Percentiles rank a stretch among this genome's conserved stretches.
Conservation (phyloP, 2,113 vertebrate species). For the Lophius piscatorius region DNA sequence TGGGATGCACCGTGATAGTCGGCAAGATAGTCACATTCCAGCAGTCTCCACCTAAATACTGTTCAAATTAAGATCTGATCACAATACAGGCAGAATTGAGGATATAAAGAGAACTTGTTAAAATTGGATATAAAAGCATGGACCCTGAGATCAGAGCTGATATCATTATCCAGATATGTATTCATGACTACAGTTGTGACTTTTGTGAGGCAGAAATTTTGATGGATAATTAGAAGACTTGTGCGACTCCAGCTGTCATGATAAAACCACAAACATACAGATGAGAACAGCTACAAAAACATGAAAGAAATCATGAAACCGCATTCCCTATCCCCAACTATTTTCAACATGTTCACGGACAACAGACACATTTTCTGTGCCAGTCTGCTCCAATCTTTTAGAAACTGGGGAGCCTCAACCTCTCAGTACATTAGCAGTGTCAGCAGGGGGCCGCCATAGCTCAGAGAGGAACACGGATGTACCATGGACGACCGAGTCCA, state of each 20-base stretch:
- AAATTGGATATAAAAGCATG: not conserved
- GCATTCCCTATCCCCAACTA: slow-evolving; percentile 3
- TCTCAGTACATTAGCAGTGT: slow-evolving; percentile 68
- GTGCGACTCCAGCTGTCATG: slow-evolving; percentile 12
- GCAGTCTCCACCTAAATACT: not conserved
- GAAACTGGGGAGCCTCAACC: slow-evolving; percentile 56
- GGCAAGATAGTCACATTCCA: too few relatives aligned
- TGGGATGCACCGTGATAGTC: not conserved
- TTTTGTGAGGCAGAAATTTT: not conserved
- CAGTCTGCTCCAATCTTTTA: slow-evolving; percentile 37
- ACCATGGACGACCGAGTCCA: slow-evolving; percentile 53
- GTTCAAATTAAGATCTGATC: not conserved
- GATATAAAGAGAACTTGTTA: too few relatives aligned
- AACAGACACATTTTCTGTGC: slow-evolving; percentile 38
- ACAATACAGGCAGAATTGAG: not conserved
- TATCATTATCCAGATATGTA: not conserved
- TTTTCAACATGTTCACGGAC: slow-evolving; percentile 25
- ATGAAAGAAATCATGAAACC: slow-evolving; percentile 7
- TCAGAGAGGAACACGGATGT: slow-evolving; percentile 49
- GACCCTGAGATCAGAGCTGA: not conserved
- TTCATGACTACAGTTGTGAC: not conserved
- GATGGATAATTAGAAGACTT: too few relatives aligned
- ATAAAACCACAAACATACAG: slow-evolving; percentile 14
- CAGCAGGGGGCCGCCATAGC: slow-evolving; percentile 55
- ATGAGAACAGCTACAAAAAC: slow-evolving; percentile 4